Conservation (phyloP, 2,888 invertebrate species). For the Venusia cambrica region DNA sequence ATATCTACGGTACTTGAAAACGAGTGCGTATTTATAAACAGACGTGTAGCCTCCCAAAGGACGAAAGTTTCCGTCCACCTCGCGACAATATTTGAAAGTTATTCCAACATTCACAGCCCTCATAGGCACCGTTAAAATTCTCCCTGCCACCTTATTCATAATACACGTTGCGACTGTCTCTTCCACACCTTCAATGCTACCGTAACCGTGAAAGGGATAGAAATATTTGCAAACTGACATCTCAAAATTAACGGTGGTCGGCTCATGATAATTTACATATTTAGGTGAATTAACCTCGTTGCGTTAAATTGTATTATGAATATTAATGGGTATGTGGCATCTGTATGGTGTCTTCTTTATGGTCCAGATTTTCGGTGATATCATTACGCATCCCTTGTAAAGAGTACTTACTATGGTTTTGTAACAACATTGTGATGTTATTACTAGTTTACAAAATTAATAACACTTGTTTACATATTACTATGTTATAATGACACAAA, state of each 20-base stretch:
- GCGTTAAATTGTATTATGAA: constrained; percentile 81
- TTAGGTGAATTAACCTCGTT: constrained; percentile 81
- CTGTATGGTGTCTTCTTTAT: constrained; percentile 61
- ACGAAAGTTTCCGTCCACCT: constrained; percentile 79
- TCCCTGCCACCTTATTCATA: constrained; percentile 78
- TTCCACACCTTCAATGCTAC: constrained; percentile 35
- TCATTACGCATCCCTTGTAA: too few species aligned
- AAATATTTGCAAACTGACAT: constrained; percentile 76
- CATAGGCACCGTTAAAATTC: constrained; percentile 81
- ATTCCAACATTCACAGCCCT: constrained; percentile 81
- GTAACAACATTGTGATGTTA: constrained; percentile 29
- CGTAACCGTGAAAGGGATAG: constrained; percentile 43
- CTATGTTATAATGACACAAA: too few species aligned
- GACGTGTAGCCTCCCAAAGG: constrained; percentile 70
- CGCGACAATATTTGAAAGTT: constrained; percentile 82
- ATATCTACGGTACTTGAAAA: constrained; percentile 61
- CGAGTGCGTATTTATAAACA: constrained; percentile 77
- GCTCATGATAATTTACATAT: constrained; percentile 83
- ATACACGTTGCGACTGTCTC: constrained; percentile 59
- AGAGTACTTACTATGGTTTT: too few species aligned
- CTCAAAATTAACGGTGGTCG: constrained; percentile 78
- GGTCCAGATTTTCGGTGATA: too few species aligned
- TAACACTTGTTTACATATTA: too few species aligned
- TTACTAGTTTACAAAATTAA: constrained; percentile 11
- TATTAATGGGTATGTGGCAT: constrained; percentile 73